These are phyloP conservation scores for Eulemur rufifrons DNA, from an alignment of 2,113 vertebrate species.

Conservation along the genomic window DNA sequence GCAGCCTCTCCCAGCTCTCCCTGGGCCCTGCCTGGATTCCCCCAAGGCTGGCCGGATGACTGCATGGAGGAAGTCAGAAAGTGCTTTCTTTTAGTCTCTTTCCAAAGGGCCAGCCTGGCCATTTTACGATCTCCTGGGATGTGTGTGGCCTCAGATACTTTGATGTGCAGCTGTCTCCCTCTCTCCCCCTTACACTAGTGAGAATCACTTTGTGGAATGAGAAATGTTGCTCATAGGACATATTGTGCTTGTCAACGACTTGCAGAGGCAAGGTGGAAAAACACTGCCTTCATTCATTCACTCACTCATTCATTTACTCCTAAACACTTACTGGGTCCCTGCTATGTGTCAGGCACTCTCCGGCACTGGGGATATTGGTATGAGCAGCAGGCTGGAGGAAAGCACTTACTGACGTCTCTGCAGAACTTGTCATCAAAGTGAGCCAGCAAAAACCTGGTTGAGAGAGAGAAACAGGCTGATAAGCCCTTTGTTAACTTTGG, in stretches of 20 bases:
- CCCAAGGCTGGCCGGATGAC: background rate
- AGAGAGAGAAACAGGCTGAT: background rate
- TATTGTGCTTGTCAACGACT: background rate
- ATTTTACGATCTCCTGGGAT: background rate
- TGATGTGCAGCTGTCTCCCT: background rate
- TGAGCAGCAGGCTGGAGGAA: background rate
- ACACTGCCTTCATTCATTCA: background rate
- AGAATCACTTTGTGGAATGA: background rate
- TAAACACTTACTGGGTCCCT: background rate
- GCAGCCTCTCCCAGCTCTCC: fast-evolving
- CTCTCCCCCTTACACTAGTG: background rate
- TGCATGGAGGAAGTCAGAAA: background rate
- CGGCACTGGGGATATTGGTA: background rate
- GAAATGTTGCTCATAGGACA: fast-evolving
- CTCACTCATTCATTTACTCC: background rate
- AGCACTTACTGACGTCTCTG: background rate
- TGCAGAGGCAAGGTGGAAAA: background rate
- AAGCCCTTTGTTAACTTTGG: background rate
- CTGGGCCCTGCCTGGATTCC: background rate
- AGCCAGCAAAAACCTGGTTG: background rate
- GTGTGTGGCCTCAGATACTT: background rate
- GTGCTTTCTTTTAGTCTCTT: background rate
- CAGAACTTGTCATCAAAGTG: background rate
- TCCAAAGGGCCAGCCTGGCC: background rate
- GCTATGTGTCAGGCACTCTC: background rate